Percentiles rank a stretch among this genome's conserved stretches.
phyloP scores from a whole-genome alignment of 2,888 invertebrate species.

The Cristatella mucedo region DNA sequence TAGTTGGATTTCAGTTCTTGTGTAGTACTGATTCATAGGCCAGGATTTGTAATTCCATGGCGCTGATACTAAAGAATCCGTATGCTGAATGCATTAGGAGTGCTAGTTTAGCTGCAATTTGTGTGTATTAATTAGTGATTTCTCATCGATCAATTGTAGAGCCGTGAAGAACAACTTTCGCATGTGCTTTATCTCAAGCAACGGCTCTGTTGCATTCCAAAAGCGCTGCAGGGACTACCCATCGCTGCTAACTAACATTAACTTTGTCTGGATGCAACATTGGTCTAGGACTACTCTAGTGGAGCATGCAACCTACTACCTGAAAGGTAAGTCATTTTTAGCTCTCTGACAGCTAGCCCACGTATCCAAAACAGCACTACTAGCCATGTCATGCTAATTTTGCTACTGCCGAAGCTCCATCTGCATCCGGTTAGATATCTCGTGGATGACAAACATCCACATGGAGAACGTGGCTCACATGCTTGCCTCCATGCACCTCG shows the following conservation, averaged over 20 bases:
- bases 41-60: no score
- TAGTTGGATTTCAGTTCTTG: no score
- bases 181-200: slow-evolving; percentile 28
- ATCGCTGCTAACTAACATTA: slow-evolving; percentile 31
- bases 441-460: slow-evolving; percentile 28
- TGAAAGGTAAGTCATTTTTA: slow-evolving; percentile 18
- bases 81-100: no score
- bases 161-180: slow-evolving; percentile 35
- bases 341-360: background rate
- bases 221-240: slow-evolving; percentile 30
- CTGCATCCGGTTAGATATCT: background rate
- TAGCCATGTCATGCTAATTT: background rate
- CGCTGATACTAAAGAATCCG: no score
- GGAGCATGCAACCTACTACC: slow-evolving; percentile 30
- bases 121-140: no score
- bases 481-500: slow-evolving; percentile 36
- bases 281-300: slow-evolving; percentile 34
- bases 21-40: no score
- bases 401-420: background rate
- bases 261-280: slow-evolving; percentile 36
- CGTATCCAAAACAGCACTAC: background rate
- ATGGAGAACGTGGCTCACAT: slow-evolving; percentile 36
- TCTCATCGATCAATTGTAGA: slow-evolving; percentile 16
- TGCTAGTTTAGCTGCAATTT: no score
- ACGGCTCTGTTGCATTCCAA: slow-evolving; percentile 25